Evolutionary conservation across 2,113 vertebrate genomes (phyloP), one percentile per base, ranked within the genome.

Genomic region (Stercorarius parasiticus): DNA sequence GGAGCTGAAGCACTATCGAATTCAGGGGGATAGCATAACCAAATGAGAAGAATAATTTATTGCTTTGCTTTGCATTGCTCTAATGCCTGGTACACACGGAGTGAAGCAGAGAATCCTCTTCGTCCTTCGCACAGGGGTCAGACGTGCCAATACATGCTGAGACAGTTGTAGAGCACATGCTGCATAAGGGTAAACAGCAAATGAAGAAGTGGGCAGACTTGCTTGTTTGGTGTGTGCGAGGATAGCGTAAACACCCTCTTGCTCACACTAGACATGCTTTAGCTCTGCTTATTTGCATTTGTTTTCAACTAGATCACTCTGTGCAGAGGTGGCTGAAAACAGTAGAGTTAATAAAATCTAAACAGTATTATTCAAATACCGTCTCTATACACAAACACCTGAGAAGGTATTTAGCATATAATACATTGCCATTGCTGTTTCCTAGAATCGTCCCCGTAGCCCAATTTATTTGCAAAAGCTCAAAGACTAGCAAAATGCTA

Each of bases 121-220:
- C 0, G 3, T 59, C 67, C 76, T 82, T 92, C 45, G 71, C 36
- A 65, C 0, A 53, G 20, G 10, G 32, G 50, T 76, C 66, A 84
- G 83, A 70, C 92, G 1, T 88, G 95, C 65, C 73, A 65, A 27
- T 13, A 79, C 96, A 79, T 13, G 96, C 82, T 49, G 78, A 42
- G 34, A 53, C 6, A 82, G n/a, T 52, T 69, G 73, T 61, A 56
- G n/a, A 79, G 65, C 64, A 82, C 73, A 45, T 11, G 29, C 88
- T 87, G 69, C 40, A 29, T 18, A 52, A 45, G 17, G 56, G 69
- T 82, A 96, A 95, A 94, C 49, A 90, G 91, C 84, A 95, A 96
- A 96, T 66, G 79, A 72, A 87, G 81, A 96, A 96, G 93, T 16
- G 19, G 93, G 93, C 56, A 93, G 90, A 95, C 96, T 93, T 82